Evolutionary conservation across 2,888 invertebrate genomes (phyloP), one percentile per base, ranked within the genome.

Genomic region (Drosophila vallismaia): DNA sequence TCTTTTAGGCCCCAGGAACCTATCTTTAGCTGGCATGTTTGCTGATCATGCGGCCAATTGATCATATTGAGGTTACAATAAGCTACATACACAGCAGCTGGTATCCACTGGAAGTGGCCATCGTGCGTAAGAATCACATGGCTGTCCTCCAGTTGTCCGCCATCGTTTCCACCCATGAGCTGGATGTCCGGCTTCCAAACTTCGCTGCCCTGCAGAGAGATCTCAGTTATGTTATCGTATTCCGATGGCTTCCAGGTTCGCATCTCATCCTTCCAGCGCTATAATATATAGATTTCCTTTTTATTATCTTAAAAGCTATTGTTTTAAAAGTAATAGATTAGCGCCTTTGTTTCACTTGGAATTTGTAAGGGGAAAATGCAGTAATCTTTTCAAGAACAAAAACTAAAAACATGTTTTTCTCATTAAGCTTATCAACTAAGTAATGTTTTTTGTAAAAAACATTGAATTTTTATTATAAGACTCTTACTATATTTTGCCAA

Each of bases 231-330:
- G 29, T 94, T 94, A 77, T 94, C 95, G 75, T 95, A 95, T 24
- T 94, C 93, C 2, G 92, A 91, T 0, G 93, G 90, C 86, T 95
- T 94, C 96, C 96, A 97, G 53, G 92, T 92, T 4, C 96, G 91
- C 60, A 95, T 94, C n/a, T 94, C 93, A 88, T 97, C 97, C 44
- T 89, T 91, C 97, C 97, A 97, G n/a, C 86, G 88, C 96, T 96
- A 91, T 4, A 64, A 42, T n/a, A 12, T 40, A 40, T 14, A 42
- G 12, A n/a, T 12, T 36, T 36, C 36, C n/a, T 36, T 36, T 1
- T 36, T 6, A 36, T 36, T 36, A 5, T 36, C n/a, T 36, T 4
- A 6, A 36, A 36, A n/a, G 36, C n/a, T 36, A 6, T n/a, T n/a
- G 36, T 36, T n/a, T 36, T 36, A 36, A 12, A 36, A 36, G 36